Base-by-base conservation (phyloP, 2,797 vertebrate species). In the Enteromius paludinosus region DNA sequence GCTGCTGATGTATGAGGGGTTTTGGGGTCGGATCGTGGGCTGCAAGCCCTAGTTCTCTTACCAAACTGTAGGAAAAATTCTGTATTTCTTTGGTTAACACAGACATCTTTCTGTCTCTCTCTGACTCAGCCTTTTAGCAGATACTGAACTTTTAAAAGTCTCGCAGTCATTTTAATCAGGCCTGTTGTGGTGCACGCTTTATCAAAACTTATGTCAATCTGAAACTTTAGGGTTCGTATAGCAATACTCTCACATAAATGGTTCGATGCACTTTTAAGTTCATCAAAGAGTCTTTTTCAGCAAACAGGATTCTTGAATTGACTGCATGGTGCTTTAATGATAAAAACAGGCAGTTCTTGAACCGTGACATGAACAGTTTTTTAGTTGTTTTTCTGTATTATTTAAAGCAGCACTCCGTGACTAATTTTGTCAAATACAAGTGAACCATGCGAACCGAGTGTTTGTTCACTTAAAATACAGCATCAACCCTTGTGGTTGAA, bases 21-120 rank as follows among this genome's bases (percentile, higher is more conserved):
- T 88, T 90, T 90, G 89, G 92, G 91, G 91, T 92, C 90, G 91
- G 91, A 93, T 78, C 15, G 68, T 79, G 33, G 77, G 87, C 66
- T 41, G 76, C 69, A 15, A 66, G 62, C 61, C 45, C 47, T 49
- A 75, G 47, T 30, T 75, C 47, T 56, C 2, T 74, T 56, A 86
- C 71, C 76, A 86, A 74, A 80, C 75, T 91, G 83, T 90, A 14
- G 90, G 88, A 92, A 92, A 89, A 88, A 83, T 17, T 62, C 11
- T 83, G 20, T 56, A 11, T 35, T 72, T 45, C 52, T 70, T 52
- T 66, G n/a, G 12, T 52, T 61, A 65, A 25, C 30, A 47, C 76
- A 81, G 73, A 69, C 5, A 14, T 30, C 45, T 6, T 18, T 17
- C 45, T 87, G 79, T 88, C 83, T 85, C 66, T 35, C 73, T 74